Evolutionary conservation across 2,888 invertebrate species (phyloP).

Genomic region (Scaptodrosophila latifasciaeformis): DNA sequence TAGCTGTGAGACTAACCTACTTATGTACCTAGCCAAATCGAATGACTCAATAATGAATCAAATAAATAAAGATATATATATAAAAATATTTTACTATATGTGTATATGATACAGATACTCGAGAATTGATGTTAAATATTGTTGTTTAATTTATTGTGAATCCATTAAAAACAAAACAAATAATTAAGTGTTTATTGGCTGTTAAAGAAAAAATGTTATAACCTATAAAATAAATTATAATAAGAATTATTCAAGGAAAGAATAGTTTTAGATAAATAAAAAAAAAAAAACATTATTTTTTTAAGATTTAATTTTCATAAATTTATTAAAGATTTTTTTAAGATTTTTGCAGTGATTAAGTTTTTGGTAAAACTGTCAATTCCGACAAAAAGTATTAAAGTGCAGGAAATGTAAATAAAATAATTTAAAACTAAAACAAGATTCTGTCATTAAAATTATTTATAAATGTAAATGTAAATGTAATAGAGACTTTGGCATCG

Average conservation of each 20-base stretch:
- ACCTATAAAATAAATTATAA: constrained; percentile 9
- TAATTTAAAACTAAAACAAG: constrained; percentile 11
- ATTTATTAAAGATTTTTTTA: too few relatives aligned
- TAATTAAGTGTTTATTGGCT: constrained; percentile 55
- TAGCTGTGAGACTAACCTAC: constrained; percentile 53
- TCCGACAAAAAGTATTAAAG: constrained; percentile 38
- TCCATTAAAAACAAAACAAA: constrained; percentile 50
- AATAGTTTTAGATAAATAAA: constrained; percentile 18
- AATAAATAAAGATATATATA: constrained; percentile 3
- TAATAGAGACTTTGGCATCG: constrained; percentile 17
- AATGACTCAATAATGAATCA: too few relatives aligned
- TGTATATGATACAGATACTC: too few relatives aligned
- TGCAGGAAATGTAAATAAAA: constrained; percentile 16
- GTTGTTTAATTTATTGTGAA: constrained; percentile 39
- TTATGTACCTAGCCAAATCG: constrained; percentile 23
- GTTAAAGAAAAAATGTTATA: constrained; percentile 29
- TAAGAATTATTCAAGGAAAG: constrained; percentile 15
- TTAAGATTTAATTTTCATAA: constrained; percentile 11
- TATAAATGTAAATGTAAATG: constrained; percentile 15
- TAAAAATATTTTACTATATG: too few relatives aligned
- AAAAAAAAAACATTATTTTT: constrained; percentile 4
- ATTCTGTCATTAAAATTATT: constrained; percentile 4
- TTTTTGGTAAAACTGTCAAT: constrained; percentile 55
- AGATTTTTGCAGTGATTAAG: too few relatives aligned
- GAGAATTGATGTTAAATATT: constrained; percentile 53